phyloP scores from a whole-genome alignment of 2,113 vertebrate genomes.

The Eidolon helvum region DNA sequence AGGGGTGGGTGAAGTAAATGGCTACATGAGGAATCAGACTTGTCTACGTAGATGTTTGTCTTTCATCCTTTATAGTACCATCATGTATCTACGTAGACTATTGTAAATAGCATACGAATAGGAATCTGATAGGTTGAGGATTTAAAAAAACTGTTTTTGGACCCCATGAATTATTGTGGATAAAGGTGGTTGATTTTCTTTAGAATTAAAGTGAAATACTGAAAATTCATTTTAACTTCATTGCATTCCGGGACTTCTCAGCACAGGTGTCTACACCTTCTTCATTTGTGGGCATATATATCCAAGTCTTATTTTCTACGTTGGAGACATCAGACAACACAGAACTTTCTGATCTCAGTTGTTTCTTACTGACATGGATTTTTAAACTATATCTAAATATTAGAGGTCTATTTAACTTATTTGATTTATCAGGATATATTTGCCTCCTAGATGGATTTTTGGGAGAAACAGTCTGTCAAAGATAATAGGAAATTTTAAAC shows the following conservation, averaged over 20 bases:
- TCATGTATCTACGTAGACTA: background rate
- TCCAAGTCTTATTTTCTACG: background rate
- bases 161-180: background rate
- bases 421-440: background rate
- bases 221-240: background rate
- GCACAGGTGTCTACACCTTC: background rate
- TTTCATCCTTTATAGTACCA: background rate
- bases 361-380: background rate
- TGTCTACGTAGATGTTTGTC: background rate
- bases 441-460: background rate
- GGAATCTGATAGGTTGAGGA: background rate
- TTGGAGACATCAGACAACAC: background rate
- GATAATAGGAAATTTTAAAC: background rate
- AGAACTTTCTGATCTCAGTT: background rate
- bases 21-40: background rate
- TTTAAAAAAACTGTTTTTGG: background rate
- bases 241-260: background rate
- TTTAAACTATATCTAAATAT: background rate
- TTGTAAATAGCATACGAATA: background rate
- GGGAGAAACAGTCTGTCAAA: background rate
- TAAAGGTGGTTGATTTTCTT: background rate
- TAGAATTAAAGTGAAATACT: background rate
- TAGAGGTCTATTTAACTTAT: background rate
- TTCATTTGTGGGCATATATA: background rate
- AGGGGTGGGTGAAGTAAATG: fast-evolving